phyloP scores from a whole-genome alignment of 2,113 vertebrate species.

The Colinus virginianus region DNA sequence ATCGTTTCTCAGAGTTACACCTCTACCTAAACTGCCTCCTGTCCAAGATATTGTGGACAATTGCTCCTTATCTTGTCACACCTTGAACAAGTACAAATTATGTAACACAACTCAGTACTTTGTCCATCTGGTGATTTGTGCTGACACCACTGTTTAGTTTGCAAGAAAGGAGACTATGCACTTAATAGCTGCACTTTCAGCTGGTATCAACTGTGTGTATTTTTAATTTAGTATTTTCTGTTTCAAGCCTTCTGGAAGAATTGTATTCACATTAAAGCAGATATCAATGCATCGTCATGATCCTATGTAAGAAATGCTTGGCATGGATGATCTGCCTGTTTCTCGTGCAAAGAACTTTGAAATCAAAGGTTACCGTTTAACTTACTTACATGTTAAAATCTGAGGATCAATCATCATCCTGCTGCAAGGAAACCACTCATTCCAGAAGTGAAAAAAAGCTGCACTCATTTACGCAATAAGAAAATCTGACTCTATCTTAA shows the following conservation, averaged over 20 bases:
- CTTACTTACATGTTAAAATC: not conserved
- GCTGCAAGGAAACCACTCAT: not conserved
- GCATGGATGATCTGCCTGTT: not conserved
- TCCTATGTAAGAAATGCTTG: not conserved
- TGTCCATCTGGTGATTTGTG: not conserved
- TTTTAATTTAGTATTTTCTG: not conserved
- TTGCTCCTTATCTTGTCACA: not conserved
- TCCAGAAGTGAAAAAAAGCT: not conserved
- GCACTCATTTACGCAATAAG: not conserved
- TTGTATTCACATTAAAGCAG: not conserved
- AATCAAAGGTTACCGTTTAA: not conserved
- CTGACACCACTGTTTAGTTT: not conserved
- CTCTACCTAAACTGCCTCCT: not conserved
- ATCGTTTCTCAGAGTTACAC: not conserved
- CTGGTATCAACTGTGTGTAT: not conserved
- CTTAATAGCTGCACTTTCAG: not conserved
- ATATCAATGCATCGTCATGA: not conserved
- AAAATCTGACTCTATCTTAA: not conserved
- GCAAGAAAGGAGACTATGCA: not conserved
- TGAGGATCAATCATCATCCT: not conserved
- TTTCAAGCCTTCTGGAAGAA: not conserved
- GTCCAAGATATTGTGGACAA: not conserved
- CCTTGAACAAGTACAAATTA: not conserved
- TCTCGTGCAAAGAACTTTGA: not conserved
- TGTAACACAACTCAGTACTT: not conserved